Conservation (phyloP, 2,113 vertebrate genomes). For the Panurus biarmicus region DNA sequence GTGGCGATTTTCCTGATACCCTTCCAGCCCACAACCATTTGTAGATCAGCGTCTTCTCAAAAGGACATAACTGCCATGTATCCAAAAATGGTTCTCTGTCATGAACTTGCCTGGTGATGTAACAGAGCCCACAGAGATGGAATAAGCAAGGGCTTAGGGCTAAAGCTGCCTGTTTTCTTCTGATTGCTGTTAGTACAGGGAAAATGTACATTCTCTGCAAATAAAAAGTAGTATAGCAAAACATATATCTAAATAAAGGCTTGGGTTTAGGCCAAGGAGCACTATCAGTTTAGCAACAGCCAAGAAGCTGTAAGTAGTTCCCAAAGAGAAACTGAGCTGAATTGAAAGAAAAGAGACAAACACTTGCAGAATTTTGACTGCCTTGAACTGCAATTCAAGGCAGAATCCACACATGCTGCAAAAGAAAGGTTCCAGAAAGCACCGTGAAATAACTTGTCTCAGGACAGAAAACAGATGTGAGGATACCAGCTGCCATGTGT, state of each 20-base stretch:
- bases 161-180: background rate
- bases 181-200: background rate
- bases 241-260: background rate
- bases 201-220: background rate
- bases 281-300: background rate
- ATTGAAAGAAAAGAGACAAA: background rate
- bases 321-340: background rate
- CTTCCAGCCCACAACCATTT: background rate
- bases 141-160: background rate
- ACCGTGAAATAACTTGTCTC: rapidly evolving
- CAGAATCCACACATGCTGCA: background rate
- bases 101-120: background rate
- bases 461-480: background rate
- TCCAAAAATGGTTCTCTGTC: background rate
- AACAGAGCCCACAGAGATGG: background rate
- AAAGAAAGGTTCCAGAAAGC: background rate
- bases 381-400: background rate
- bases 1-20: background rate
- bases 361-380: background rate
- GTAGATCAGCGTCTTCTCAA: background rate
- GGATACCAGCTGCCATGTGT: background rate
- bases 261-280: background rate
- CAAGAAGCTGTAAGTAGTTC: background rate
- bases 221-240: background rate
- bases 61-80: background rate